Percentiles rank a stretch among this genome's conserved stretches.
phyloP scores from a whole-genome alignment of 2,888 invertebrate species.

The Protophormia terraenovae region DNA sequence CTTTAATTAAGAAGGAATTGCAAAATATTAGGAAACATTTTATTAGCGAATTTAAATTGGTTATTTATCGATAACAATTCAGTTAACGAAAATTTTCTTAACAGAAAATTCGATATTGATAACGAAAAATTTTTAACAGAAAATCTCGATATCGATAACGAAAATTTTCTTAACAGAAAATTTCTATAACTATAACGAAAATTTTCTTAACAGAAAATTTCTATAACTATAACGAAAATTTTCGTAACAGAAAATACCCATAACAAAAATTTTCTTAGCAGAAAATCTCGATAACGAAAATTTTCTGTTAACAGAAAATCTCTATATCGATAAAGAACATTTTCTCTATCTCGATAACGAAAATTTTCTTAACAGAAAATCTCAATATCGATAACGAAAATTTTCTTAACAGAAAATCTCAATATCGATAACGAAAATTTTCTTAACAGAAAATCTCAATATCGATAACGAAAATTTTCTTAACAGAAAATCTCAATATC shows the following conservation, averaged over 20 bases:
- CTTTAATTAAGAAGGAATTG: no score
- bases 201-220: no score
- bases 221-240: no score
- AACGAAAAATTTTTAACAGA: background rate
- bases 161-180: background rate
- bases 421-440: background rate
- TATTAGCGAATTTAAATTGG: background rate
- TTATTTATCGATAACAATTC: background rate
- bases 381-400: background rate
- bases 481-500: background rate
- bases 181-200: background rate
- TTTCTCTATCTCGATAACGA: no score
- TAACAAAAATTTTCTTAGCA: no score
- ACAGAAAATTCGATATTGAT: background rate
- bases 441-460: background rate
- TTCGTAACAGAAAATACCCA: no score
- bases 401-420: background rate
- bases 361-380: no score
- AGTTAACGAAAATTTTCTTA: background rate
- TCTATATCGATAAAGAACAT: no score
- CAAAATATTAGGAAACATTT: background rate
- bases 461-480: background rate
- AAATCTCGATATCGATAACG: background rate
- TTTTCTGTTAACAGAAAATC: no score
- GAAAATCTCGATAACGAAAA: no score